These are phyloP conservation scores for Romanomermis culicivorax DNA, from an alignment of 2,888 invertebrate genomes.

Conservation along the genomic window DNA sequence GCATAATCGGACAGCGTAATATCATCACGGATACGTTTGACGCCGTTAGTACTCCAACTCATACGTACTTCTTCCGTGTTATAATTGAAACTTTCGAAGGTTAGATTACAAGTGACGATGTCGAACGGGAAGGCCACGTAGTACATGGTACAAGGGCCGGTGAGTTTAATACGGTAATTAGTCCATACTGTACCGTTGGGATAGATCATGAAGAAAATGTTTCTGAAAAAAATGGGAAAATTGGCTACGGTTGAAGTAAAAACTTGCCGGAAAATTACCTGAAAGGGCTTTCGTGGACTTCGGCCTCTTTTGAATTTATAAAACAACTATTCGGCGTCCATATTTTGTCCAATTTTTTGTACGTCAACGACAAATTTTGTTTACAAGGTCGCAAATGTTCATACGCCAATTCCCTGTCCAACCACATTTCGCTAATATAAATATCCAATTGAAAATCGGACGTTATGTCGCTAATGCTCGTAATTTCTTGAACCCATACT, in stretches of 20 bases:
- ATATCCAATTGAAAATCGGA: conserved; percentile 23
- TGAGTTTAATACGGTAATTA: conserved; percentile 10
- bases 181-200: conserved; percentile 21
- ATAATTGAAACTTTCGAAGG: conserved; percentile 28
- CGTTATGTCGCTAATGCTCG: conserved; percentile 12
- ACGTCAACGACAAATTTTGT: conserved; percentile 12
- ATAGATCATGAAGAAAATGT: conserved; percentile 27
- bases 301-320: conserved; percentile 28
- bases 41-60: conserved; percentile 14
- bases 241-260: neutral
- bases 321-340: conserved; percentile 16
- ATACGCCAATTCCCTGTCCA: conserved; percentile 24
- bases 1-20: conserved; percentile 28
- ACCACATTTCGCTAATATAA: conserved; percentile 28
- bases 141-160: conserved; percentile 25
- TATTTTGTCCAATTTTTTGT: conserved; percentile 13
- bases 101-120: conserved; percentile 26
- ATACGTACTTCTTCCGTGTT: conserved; percentile 24
- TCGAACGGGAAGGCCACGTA: conserved; percentile 27
- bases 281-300: conserved; percentile 26
- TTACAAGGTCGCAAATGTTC: conserved; percentile 22
- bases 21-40: conserved; percentile 24
- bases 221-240: conserved; percentile 13
- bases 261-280: too few species aligned
- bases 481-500: conserved; percentile 14